A percentile compares a stretch with the other conserved stretches of the same genome.
These are phyloP conservation scores for Caenorhabditis sp. DNA, from an alignment of 2,888 invertebrate species.

Conservation along the genomic window DNA sequence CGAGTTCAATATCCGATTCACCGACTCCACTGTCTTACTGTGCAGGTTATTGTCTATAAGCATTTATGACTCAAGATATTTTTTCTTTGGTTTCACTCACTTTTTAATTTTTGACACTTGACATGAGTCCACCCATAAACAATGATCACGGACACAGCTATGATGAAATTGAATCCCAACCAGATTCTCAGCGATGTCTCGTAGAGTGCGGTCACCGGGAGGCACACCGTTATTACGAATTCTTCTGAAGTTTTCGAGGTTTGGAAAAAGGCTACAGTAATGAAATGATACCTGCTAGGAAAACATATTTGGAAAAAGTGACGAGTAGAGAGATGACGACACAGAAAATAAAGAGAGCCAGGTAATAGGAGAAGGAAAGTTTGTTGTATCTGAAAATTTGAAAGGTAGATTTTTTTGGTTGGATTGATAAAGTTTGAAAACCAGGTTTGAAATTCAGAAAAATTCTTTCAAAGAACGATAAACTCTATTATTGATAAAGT, in stretches of 20 bases:
- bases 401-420: not conserved
- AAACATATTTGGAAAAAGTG: slow-evolving; percentile 48
- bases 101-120: slow-evolving; percentile 55
- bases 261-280: not conserved
- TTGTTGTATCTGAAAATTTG: slow-evolving; percentile 55
- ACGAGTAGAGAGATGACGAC: slow-evolving; percentile 35
- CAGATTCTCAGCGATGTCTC: slow-evolving; percentile 50
- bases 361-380: slow-evolving; percentile 47
- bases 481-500: too few species aligned
- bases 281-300: slow-evolving; percentile 16
- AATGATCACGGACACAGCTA: slow-evolving; percentile 65
- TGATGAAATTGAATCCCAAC: slow-evolving; percentile 58
- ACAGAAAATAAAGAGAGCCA: slow-evolving; percentile 21
- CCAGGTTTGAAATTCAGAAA: too few species aligned
- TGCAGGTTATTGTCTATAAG: slow-evolving; percentile 48
- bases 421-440: too few species aligned
- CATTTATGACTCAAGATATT: too few species aligned
- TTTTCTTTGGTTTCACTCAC: not conserved
- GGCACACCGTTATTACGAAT: slow-evolving; percentile 51
- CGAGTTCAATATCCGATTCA: slow-evolving; percentile 68
- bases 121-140: slow-evolving; percentile 66
- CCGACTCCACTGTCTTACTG: slow-evolving; percentile 34
- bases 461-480: too few species aligned
- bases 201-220: slow-evolving; percentile 69
- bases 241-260: slow-evolving; percentile 41